Evolutionary conservation across 2,888 invertebrate species (phyloP).

Genomic region (Trissolcus japonicus): DNA sequence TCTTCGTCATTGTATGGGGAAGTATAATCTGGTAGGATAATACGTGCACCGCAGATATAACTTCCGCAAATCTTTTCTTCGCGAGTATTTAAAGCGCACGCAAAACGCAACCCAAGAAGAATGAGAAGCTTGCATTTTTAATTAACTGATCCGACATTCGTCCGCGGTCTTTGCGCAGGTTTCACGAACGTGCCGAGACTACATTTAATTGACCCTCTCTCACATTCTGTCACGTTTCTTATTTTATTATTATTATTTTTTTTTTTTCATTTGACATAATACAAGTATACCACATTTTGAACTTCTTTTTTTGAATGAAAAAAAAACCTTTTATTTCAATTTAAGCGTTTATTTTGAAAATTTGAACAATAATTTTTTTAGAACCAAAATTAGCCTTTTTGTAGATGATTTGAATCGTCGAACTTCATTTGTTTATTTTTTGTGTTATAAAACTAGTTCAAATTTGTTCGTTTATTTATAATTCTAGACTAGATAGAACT

Average conservation of each 20-base stretch:
- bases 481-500: not conserved
- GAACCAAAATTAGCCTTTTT: no score
- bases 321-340: no score
- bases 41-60: conserved; percentile 20
- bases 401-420: no score
- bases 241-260: conserved; percentile 2
- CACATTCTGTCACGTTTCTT: conserved; percentile 2
- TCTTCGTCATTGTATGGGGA: conserved; percentile 44
- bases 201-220: conserved; percentile 12
- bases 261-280: not conserved
- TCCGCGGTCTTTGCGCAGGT: conserved; percentile 4
- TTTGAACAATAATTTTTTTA: no score
- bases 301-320: no score
- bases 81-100: conserved; percentile 21
- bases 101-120: conserved; percentile 31
- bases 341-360: no score
- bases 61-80: conserved; percentile 37
- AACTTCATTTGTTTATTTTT: no score
- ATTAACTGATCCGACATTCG: conserved; percentile 27
- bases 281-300: no score
- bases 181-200: conserved; percentile 2
- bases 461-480: no score
- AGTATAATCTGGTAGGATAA: conserved; percentile 41
- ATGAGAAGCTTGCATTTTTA: conserved; percentile 36
- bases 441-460: no score